These are phyloP conservation scores for Euphydryas editha DNA, from an alignment of 2,888 invertebrate species.

Conservation along the genomic window DNA sequence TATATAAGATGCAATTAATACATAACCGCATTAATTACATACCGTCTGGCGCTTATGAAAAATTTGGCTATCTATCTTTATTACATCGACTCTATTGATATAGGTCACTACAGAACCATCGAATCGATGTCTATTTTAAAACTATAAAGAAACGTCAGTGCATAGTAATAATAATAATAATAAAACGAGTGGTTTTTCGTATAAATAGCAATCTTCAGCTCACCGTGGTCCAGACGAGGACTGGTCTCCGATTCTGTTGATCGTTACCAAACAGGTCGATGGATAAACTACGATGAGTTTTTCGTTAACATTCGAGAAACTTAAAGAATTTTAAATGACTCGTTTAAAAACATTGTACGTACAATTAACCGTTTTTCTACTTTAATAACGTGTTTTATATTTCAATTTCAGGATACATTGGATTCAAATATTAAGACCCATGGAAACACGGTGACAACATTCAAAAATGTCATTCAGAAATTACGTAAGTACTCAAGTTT, in stretches of 20 bases:
- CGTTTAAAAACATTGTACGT: background rate
- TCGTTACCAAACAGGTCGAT: conserved; percentile 15
- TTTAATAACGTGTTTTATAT: background rate
- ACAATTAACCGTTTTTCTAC: background rate
- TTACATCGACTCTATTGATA: conserved; percentile 64
- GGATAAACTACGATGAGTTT: background rate
- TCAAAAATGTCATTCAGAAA: conserved; percentile 75
- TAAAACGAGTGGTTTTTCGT: conserved; percentile 34
- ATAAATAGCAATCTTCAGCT: conserved; percentile 27
- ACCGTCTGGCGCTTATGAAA: conserved; percentile 36
- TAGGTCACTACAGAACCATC: conserved; percentile 67
- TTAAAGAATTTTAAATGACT: background rate
- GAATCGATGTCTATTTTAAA: conserved; percentile 54
- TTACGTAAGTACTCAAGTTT: conserved; percentile 62
- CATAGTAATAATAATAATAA: conserved; percentile 35
- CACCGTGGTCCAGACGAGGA: conserved; percentile 18
- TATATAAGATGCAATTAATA: background rate
- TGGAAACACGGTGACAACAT: conserved; percentile 59
- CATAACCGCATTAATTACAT: background rate
- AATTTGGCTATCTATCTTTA: conserved; percentile 58
- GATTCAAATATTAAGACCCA: conserved; percentile 45
- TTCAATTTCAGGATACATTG: conserved; percentile 30
- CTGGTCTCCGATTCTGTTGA: conserved; percentile 16
- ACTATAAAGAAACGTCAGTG: conserved; percentile 40
- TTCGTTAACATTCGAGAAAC: background rate